Conservation (phyloP, 2,888 invertebrate genomes). For the Margaritifera margaritifera region DNA sequence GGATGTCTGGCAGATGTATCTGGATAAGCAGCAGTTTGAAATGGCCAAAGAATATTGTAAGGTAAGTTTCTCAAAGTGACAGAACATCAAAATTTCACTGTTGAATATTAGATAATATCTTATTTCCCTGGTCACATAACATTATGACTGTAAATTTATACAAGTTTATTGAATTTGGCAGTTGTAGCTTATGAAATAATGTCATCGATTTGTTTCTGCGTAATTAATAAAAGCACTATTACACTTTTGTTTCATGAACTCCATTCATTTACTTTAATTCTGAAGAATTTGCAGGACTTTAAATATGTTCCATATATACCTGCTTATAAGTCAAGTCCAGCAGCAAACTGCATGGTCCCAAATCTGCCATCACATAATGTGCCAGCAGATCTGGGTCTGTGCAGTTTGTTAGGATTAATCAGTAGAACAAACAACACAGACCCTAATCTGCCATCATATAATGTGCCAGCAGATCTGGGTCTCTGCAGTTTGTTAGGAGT, state of each 20-base stretch:
- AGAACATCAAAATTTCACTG: not conserved
- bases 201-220: not conserved
- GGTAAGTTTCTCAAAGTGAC: constrained; percentile 39
- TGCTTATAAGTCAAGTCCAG: too few species aligned
- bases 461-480: too few species aligned
- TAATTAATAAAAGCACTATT: not conserved
- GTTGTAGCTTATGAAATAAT: not conserved
- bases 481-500: too few species aligned
- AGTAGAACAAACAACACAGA: too few species aligned
- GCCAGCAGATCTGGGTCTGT: too few species aligned
- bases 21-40: constrained; percentile 88
- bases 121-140: not conserved
- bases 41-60: constrained; percentile 87
- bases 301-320: too few species aligned
- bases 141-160: not conserved
- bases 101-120: not conserved
- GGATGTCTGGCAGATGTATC: constrained; percentile 79
- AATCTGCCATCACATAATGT: too few species aligned
- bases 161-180: not conserved
- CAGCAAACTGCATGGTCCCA: too few species aligned
- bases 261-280: not conserved
- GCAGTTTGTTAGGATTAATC: too few species aligned
- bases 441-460: too few species aligned
- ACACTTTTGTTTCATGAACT: not conserved
- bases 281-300: not conserved